These are phyloP conservation scores for Agapornis roseicollis DNA, from an alignment of 2,113 vertebrate species.

Conservation along the genomic window DNA sequence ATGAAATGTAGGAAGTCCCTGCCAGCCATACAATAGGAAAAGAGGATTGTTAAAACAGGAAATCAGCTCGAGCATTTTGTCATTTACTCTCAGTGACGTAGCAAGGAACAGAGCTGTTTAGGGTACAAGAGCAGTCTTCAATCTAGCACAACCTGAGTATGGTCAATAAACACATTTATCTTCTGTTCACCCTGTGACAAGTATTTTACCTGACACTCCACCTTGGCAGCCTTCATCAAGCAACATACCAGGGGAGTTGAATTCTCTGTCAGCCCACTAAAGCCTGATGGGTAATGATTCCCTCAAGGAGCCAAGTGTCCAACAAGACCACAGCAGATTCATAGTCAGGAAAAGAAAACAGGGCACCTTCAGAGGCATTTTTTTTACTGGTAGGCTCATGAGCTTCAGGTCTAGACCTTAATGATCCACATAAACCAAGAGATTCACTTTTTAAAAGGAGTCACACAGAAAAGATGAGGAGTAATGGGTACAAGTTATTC, in stretches of 20 bases:
- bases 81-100: neutral
- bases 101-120: neutral
- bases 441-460: neutral
- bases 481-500: neutral
- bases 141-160: neutral
- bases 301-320: neutral
- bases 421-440: neutral
- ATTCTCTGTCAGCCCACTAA: neutral
- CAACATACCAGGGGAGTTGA: neutral
- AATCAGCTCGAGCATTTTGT: fast-evolving
- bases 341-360: neutral
- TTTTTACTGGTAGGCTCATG: neutral
- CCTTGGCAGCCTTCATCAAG: neutral
- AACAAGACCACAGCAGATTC: neutral
- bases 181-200: neutral
- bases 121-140: neutral
- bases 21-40: neutral
- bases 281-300: neutral
- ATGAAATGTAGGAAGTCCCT: constrained; percentile 22
- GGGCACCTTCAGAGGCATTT: fast-evolving
- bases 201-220: neutral
- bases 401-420: neutral
- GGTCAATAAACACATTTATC: constrained; percentile 2
- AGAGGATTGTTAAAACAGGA: neutral
- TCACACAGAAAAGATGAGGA: neutral